Base-by-base conservation (phyloP, 2,797 vertebrate species). In the Adrianichthys oophorus region DNA sequence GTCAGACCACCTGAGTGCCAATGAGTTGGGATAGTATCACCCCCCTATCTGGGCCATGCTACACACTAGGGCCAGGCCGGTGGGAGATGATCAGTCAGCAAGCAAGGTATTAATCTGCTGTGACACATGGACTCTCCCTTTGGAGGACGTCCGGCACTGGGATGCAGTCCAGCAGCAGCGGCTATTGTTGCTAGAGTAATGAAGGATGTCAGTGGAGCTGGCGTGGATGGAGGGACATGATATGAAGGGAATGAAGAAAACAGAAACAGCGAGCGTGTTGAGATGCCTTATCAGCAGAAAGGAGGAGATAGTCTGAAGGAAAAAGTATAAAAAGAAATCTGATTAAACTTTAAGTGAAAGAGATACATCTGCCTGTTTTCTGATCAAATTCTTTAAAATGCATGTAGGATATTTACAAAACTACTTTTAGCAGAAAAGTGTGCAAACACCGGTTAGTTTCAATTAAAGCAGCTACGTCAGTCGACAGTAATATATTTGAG, bases 71-170 rank as follows among this genome's bases (percentile, higher is more conserved):
- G 82, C 80, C 70, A 63, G 75, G 87, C 79, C 80, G 81, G 76
- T 59, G 76, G 85, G 89, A 90, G 87, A 84, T 87, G 84, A 91
- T 91, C 90, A 90, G 86, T 92, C 86, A 87, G 77, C 64, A 65
- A 78, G 88, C 78, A 80, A 78, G 63, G 88, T 86, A 91, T 91
- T 92, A 86, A 92, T 92, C 91, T 92, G 85, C 72, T 65, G 68
- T 89, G 90, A 91, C 91, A 90, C 76, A 62, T 73, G 65, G 78
- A 84, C 79, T 89, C 79, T 87, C 79, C 80, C 80, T 75, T 83
- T 86, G 72, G 87, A 91, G 89, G 85, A 88, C 68, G 67, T 86
- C 79, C 71, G 61, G 75, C 42, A 41, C 85, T 82, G 88, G 91
- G 91, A 89, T 85, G 52, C 62, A 1, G 58, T 90, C 90, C 91